Conservation (phyloP, 2,797 vertebrate genomes). For the Molossus alvarezi region DNA sequence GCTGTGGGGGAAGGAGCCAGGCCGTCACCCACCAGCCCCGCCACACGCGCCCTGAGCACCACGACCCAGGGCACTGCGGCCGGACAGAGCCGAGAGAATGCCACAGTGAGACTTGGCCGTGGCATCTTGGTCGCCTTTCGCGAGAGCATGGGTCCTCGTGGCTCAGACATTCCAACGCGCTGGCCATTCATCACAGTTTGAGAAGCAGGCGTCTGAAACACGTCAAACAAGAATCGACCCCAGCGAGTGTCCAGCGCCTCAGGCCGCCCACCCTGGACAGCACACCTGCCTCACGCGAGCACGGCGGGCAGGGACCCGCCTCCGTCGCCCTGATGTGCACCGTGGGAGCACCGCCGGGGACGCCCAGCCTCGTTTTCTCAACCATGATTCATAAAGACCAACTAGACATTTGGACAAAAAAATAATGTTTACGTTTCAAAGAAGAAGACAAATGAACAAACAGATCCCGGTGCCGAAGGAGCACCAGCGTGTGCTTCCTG, state of each 20-base stretch:
- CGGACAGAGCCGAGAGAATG: background rate
- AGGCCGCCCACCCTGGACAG: accelerated
- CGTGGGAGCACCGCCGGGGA: accelerated
- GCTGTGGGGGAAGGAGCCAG: background rate
- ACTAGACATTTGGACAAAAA: background rate
- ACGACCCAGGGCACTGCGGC: no score
- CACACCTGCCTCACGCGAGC: accelerated
- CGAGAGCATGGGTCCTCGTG: accelerated
- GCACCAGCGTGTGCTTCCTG: accelerated
- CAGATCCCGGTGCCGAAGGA: accelerated
- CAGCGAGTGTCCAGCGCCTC: accelerated
- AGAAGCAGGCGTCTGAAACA: background rate
- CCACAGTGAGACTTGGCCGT: accelerated
- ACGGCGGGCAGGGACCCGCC: accelerated
- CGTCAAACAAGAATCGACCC: accelerated
- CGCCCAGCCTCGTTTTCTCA: no score
- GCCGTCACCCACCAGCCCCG: background rate
- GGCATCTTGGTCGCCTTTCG: background rate
- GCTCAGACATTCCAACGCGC: background rate
- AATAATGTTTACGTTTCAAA: background rate
- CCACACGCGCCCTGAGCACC: background rate
- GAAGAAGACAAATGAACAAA: background rate
- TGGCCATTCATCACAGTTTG: background rate
- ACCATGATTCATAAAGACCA: background rate
- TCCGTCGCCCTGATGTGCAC: accelerated